These are phyloP conservation scores for Leucania comma DNA, from an alignment of 2,888 invertebrate genomes.

Conservation along the genomic window DNA sequence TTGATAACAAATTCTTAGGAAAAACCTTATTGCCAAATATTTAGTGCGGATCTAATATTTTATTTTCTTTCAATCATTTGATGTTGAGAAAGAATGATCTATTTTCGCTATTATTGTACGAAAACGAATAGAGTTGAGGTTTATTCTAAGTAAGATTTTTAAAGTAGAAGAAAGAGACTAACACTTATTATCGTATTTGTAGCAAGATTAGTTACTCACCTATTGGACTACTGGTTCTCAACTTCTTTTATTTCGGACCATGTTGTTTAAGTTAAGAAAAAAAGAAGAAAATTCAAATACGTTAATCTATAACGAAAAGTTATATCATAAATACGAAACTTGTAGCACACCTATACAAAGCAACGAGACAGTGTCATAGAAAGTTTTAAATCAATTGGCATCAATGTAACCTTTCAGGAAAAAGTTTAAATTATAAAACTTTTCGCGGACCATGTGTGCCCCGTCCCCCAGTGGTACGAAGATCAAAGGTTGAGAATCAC, in stretches of 20 bases:
- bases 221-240: not conserved
- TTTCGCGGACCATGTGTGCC: too few species aligned
- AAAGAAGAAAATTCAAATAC: not conserved
- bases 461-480: too few species aligned
- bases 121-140: not conserved
- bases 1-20: conserved; percentile 40
- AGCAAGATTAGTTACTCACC: too few species aligned
- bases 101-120: not conserved
- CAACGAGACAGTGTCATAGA: too few species aligned
- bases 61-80: conserved; percentile 9
- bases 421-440: too few species aligned
- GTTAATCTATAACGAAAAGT: not conserved
- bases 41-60: conserved; percentile 36
- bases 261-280: too few species aligned
- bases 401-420: too few species aligned
- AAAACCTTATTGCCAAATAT: conserved; percentile 38
- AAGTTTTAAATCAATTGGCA: too few species aligned
- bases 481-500: too few species aligned
- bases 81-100: not conserved
- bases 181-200: not conserved
- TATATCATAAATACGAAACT: not conserved
- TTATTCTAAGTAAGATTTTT: not conserved
- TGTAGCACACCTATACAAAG: not conserved
- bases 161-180: not conserved
- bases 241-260: not conserved